A percentile compares a stretch with the other conserved stretches of the same genome.
These are phyloP conservation scores for Piaya cayana DNA, from an alignment of 2,113 vertebrate species.

Conservation along the genomic window DNA sequence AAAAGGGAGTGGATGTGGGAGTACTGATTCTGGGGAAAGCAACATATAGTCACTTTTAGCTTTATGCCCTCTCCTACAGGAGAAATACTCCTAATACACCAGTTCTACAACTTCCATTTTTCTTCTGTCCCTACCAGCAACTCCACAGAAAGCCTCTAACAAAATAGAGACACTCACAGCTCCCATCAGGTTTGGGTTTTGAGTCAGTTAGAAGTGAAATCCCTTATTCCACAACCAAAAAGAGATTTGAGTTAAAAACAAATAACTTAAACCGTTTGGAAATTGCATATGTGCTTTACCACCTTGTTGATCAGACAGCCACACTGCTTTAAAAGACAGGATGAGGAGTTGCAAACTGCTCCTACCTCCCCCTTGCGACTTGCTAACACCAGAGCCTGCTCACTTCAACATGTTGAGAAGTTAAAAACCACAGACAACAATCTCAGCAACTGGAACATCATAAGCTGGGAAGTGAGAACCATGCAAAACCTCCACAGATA, in stretches of 20 bases:
- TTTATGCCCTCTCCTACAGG: neutral
- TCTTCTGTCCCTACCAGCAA: neutral
- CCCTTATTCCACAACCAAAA: neutral
- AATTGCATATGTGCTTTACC: neutral
- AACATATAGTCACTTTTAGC: neutral
- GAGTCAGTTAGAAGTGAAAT: neutral
- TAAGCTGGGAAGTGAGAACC: neutral
- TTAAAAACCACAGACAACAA: neutral
- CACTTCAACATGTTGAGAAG: neutral
- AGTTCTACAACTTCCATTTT: neutral
- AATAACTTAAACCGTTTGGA: neutral
- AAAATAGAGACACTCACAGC: neutral
- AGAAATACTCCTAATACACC: neutral
- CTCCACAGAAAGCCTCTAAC: neutral
- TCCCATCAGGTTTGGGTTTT: neutral
- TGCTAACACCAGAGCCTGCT: neutral
- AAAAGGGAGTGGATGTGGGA: neutral
- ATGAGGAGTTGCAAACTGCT: neutral
- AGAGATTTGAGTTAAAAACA: neutral
- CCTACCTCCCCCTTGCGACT: neutral
- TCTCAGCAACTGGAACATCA: neutral
- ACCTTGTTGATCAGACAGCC: neutral
- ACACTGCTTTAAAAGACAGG: neutral
- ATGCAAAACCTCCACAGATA: neutral
- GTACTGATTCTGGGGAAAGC: neutral